Percentiles rank a stretch among this genome's conserved stretches.
These are phyloP conservation scores for Actinemys pallida DNA, from an alignment of 2,113 vertebrate species.

Conservation along the genomic window DNA sequence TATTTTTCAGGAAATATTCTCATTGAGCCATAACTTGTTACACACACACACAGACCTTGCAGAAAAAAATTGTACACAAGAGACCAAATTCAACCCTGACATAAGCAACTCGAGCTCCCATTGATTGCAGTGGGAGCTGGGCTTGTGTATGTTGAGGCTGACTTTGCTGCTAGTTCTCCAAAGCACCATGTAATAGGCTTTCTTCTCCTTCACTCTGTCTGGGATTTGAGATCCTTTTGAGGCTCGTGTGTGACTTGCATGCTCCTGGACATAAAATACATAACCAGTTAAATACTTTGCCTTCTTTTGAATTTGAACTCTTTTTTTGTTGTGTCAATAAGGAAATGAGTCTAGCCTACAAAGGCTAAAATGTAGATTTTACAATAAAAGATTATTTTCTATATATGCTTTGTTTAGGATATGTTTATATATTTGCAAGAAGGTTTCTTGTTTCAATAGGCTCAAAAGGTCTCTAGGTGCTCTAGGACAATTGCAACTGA, in stretches of 20 bases:
- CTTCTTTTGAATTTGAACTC: not conserved
- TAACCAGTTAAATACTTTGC: conserved; percentile 29
- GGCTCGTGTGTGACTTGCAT: not conserved
- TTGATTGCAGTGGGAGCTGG: not conserved
- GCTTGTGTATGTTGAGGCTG: conserved; percentile 28
- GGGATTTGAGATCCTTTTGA: conserved; percentile 21
- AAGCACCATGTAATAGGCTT: conserved; percentile 18
- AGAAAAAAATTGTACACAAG: not conserved
- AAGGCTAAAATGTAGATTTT: not conserved
- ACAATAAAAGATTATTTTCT: not conserved
- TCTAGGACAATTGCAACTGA: not conserved
- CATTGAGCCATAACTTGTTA: not conserved
- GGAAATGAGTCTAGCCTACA: not conserved
- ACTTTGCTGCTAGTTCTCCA: conserved; percentile 17
- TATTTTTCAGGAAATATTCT: not conserved
- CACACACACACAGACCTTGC: not conserved
- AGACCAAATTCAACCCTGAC: not conserved
- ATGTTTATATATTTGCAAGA: not conserved
- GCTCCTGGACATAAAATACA: conserved; percentile 1
- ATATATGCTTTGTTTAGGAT: not conserved
- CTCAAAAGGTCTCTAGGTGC: not conserved
- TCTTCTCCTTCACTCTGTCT: conserved; percentile 17
- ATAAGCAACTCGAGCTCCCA: not conserved
- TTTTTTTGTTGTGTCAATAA: not conserved
- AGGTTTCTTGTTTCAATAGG: not conserved